Conservation (phyloP, 2,113 vertebrate species). For the human (Homo sapiens) region GRCh38 chr4:84774501-84775000, state of each 20-base stretch:
- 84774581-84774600: not conserved
- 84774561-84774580: not conserved
- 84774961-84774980: conserved; percentile 97
- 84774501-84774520: not conserved
- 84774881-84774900: conserved; percentile 94
- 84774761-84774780: not conserved
- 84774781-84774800: not conserved
- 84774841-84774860: conserved; percentile 97
- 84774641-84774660: not conserved
- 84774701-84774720: not conserved
- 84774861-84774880: conserved; percentile 96
- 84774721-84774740: not conserved
- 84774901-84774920: conserved; percentile 95
- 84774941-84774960: conserved; percentile 96
- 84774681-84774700: not conserved
- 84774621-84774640: not conserved
- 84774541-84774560: not conserved
- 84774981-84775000: conserved; percentile 82
- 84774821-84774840: conserved; percentile 94
- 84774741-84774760: not conserved
- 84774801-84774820: conserved; percentile 81
- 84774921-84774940: conserved; percentile 94
- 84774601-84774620: not conserved
- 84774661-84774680: not conserved
- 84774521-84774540: not conserved